Evolutionary conservation across 2,797 vertebrate species (phyloP).

Genomic region (Sebastes reedi): DNA sequence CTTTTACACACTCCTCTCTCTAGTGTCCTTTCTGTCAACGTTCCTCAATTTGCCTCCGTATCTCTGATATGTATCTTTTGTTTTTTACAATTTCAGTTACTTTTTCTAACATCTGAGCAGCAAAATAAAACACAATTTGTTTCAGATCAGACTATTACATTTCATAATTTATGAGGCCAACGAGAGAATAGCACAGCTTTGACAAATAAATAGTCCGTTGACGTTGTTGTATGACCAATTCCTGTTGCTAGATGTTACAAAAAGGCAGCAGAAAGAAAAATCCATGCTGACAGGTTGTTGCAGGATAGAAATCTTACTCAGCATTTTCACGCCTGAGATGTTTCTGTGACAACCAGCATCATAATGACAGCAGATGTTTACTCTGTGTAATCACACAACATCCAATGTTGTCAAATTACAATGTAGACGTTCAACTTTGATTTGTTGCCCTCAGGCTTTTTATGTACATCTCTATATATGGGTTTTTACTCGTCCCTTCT

Average conservation of each 20-base stretch:
- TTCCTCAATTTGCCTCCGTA: background rate
- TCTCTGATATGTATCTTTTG: background rate
- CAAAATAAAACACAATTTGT: background rate
- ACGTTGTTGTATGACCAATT: background rate
- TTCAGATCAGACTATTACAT: background rate
- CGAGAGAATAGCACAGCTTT: background rate
- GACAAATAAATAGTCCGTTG: background rate
- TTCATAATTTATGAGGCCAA: background rate
- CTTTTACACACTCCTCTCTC: background rate
- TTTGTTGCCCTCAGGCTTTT: background rate
- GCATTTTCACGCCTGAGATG: background rate
- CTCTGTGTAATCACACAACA: constrained; percentile 1
- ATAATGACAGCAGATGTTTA: constrained; percentile 29
- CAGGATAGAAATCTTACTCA: constrained; percentile 23
- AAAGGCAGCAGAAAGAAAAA: background rate
- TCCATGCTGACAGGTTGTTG: background rate
- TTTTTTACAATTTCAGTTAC: background rate
- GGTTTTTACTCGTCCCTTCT: background rate
- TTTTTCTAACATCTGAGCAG: background rate
- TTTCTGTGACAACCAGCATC: constrained; percentile 6
- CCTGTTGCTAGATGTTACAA: background rate
- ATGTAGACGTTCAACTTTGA: constrained; percentile 15
- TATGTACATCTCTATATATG: background rate
- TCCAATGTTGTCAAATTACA: constrained; percentile 17
- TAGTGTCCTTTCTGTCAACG: background rate